Conservation (phyloP, 2,797 vertebrate genomes). For the Fistularia tabacaria region DNA sequence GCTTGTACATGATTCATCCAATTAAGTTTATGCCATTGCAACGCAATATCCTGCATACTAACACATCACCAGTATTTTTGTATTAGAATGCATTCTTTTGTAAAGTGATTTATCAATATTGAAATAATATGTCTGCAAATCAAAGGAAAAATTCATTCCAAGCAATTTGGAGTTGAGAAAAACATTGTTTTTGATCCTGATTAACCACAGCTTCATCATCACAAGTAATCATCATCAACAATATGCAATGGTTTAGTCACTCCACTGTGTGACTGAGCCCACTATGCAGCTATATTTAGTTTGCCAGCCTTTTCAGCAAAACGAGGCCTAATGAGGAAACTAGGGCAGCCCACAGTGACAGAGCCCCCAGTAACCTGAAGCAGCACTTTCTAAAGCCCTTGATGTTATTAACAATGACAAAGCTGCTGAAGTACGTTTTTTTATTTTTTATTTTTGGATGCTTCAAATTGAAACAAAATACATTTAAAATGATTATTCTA, state of each 20-base stretch:
- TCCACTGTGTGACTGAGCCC: slow-evolving; percentile 30
- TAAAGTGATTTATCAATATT: too few relatives aligned
- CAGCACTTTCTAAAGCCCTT: slow-evolving; percentile 25
- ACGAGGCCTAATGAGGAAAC: slow-evolving; percentile 62
- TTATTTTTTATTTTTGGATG: slow-evolving; percentile 3
- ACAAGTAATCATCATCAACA: slow-evolving; percentile 6
- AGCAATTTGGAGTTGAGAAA: too few relatives aligned
- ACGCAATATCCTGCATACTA: too few relatives aligned
- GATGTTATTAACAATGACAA: slow-evolving; percentile 38
- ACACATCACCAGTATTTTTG: too few relatives aligned
- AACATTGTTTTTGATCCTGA: not conserved
- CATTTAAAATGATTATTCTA: too few relatives aligned
- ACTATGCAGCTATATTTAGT: slow-evolving; percentile 61
- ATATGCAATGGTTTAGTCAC: slow-evolving; percentile 22
- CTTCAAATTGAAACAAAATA: too few relatives aligned
- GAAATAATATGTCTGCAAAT: too few relatives aligned
- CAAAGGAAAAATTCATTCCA: too few relatives aligned
- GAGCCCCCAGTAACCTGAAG: slow-evolving; percentile 43
- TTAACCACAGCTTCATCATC: not conserved
- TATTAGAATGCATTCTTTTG: too few relatives aligned
- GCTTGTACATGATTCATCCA: too few relatives aligned
- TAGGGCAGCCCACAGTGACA: slow-evolving; percentile 52
- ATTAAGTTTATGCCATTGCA: too few relatives aligned
- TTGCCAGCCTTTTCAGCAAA: slow-evolving; percentile 44
- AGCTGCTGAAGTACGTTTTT: slow-evolving; percentile 2